Evolutionary conservation across 1,140 invertebrate genomes (phyloP).

Genomic region (Drosophila nigromelanica): DNA sequence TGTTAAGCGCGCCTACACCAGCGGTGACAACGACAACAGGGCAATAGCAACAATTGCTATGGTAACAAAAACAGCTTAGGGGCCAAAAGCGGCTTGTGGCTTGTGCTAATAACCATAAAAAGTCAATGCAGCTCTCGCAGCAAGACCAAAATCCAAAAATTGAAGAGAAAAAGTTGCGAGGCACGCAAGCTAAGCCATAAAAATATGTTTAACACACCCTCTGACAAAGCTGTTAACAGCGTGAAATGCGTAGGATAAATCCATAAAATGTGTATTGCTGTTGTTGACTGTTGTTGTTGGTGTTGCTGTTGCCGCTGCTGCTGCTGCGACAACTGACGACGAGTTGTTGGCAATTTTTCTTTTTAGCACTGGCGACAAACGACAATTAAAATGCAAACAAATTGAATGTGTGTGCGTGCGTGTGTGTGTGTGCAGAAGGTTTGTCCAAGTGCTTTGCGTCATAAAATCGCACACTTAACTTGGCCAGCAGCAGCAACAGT

Average conservation of each 20-base stretch:
- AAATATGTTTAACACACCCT: constrained; percentile 81
- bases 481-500: constrained; percentile 40
- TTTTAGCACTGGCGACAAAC: constrained; percentile 70
- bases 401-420: constrained; percentile 58
- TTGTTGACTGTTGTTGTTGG: constrained; percentile 25
- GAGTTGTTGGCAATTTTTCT: constrained; percentile 78
- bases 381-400: constrained; percentile 81
- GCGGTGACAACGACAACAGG: constrained; percentile 5
- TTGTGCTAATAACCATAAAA: constrained; percentile 73
- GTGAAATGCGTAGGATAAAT: constrained; percentile 77
- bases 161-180: constrained; percentile 52
- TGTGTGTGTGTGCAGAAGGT: constrained; percentile 69
- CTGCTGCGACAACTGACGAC: constrained; percentile 75
- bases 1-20: constrained; percentile 57
- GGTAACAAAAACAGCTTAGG: constrained; percentile 29
- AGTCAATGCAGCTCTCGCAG: constrained; percentile 64
- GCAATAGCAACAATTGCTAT: constrained; percentile 21
- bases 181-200: constrained; percentile 77
- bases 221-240: constrained; percentile 79
- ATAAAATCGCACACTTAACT: constrained; percentile 66
- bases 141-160: constrained; percentile 35
- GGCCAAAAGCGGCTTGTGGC: constrained; percentile 45
- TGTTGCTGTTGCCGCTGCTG: constrained; percentile 27
- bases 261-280: constrained; percentile 57
- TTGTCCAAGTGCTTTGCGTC: constrained; percentile 77